Base-by-base conservation (phyloP, 2,888 invertebrate genomes). In the Hesperia comma region DNA sequence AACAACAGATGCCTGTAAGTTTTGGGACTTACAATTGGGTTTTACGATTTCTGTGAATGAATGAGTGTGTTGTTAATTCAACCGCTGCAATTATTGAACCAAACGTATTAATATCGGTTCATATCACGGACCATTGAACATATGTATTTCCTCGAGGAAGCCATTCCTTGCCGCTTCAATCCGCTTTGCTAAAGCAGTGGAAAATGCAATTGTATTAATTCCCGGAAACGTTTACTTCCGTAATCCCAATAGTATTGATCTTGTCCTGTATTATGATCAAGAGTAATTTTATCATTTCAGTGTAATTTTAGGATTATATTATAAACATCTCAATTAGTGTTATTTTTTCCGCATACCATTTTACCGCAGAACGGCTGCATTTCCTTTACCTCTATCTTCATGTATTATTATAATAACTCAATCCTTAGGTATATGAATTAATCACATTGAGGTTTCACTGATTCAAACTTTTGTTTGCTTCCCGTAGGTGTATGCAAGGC, bases 101-200 rank as follows among this genome's bases (percentile, higher is more conserved):
- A 46, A 17, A 56, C 33, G 54, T 26, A 32, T 54, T 37, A 14
- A 56, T 32, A 53, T 21, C 37, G 26, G 37, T 37, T 37, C 37
- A 12, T 37, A 37, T 37, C 53, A 41, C 58, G 58, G 51, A 6
- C 19, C 57, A 53, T 64, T 64, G 5, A 58, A 41, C 64, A 58
- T 8, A 37, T 37, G 37, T 10, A 64, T 57, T 58, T 58, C 58
- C 64, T 53, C 26, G 41, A 64, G 64, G 64, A 64, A 64, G 58
- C 41, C 49, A 58, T 53, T 64, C 58, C 32, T 64, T 51, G 26
- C 49, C 49, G 56, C 56, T 21, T 51, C 43, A 37, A 56, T 32
- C 41, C 17, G 62, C 12, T 19, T 63, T 63, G 21, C 33, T 43
- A 40, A 56, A 56, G 46, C 55, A 37, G 40, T 49, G n/a, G 32